Conservation (phyloP, 2,113 vertebrate species). For the Myrmecobius fasciatus region DNA sequence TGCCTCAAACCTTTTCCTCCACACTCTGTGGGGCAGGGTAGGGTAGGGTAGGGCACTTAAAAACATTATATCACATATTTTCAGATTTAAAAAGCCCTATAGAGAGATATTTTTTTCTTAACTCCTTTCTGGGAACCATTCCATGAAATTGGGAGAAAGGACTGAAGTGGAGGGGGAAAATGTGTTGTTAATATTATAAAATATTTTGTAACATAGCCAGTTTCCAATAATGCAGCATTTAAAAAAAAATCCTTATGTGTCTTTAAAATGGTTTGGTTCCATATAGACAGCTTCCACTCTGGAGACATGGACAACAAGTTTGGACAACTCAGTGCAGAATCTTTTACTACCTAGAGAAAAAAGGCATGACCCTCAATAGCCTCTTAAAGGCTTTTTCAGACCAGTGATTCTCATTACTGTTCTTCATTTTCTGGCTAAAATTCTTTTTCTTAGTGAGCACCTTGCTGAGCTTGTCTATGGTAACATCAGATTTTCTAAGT, state of each 20-base stretch:
- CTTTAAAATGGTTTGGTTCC: neutral
- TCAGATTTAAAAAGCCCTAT: neutral
- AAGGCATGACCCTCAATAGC: slow-evolving; percentile 2
- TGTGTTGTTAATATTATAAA: neutral
- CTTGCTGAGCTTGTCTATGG: slow-evolving; percentile 50
- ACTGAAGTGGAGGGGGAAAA: slow-evolving; percentile 11
- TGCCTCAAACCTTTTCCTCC: neutral
- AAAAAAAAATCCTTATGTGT: neutral
- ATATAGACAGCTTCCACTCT: neutral
- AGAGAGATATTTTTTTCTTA: slow-evolving; percentile 4
- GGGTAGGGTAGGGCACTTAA: slow-evolving; percentile 6
- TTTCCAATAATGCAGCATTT: neutral
- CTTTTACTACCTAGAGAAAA: neutral
- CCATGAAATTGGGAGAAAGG: neutral
- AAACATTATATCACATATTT: slow-evolving; percentile 35
- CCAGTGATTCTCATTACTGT: slow-evolving; percentile 28
- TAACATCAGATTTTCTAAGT: slow-evolving; percentile 67
- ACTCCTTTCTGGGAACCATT: neutral
- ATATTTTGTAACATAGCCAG: neutral
- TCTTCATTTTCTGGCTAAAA: neutral
- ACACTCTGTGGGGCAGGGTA: slow-evolving; percentile 12
- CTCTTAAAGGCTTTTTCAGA: slow-evolving; percentile 13
- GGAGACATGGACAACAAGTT: neutral
- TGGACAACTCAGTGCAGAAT: neutral
- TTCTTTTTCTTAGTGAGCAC: slow-evolving; percentile 56